Evolutionary conservation across 30 jellyfish, hydroid and myxozoan genomes (phyloP), one percentile per base, ranked within the genome.

Genomic region (Cassiopea andromeda): DNA sequence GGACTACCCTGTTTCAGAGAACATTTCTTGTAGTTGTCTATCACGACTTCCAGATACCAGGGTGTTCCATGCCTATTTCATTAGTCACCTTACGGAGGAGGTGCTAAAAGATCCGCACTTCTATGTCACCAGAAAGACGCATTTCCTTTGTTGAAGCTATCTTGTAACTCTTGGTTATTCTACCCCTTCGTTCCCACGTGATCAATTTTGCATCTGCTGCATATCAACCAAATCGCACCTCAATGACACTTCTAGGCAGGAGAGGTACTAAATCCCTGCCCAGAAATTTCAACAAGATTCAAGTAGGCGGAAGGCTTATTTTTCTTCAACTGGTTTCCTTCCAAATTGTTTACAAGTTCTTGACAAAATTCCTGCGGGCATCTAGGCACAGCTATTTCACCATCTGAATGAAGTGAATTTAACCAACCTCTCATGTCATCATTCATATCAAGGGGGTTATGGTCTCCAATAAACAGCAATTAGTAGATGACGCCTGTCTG

Each of bases 231-330:
- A 81, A 81, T 66, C 83, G 43, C 73, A 58, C 13, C 71, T 71
- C 80, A 85, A 12, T 74, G 93, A 73, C 93, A 73, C 82, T 12
- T 85, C 73, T 4, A 48, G 27, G 77, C 46, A 75, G 78, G 68
- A 48, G 16, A 50, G 78, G 87, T 80, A 54, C 27, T 50, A 38
- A 64, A 66, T 54, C 87, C 85, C 88, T 58, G 80, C 87, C 87
- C 93, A 85, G 69, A 73, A 16, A 66, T 85, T 73, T 85, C 93
- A 85, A 85, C 93, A 75, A 74, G 90, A 43, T 76, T 60, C 72
- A 73, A 75, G 93, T 85, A 74, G 93, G 93, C 93, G 93, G 93
- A 85, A 85, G 74, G 80, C 75, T 85, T 85, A 85, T 75, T 60
- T 54, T n/a, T 7, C 78, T 66, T 67, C 72, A 72, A 75, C 78